phyloP scores from a whole-genome alignment of 2,113 vertebrate genomes.

The human region GRCh38 chr6:5854501-5855000 shows the following conservation, averaged over 20 bases:
- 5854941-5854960: background rate
- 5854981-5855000: background rate
- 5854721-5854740: background rate
- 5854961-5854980: background rate
- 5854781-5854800: background rate
- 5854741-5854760: background rate
- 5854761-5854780: constrained; percentile 19
- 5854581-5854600: background rate
- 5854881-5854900: background rate
- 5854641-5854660: background rate
- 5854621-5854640: background rate
- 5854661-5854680: background rate
- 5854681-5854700: background rate
- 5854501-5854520: background rate
- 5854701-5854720: background rate
- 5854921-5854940: background rate
- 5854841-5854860: background rate
- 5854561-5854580: background rate
- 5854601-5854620: background rate
- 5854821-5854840: background rate
- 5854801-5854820: background rate
- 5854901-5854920: background rate
- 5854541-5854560: background rate
- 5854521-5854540: background rate
- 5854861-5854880: background rate